Evolutionary conservation across 2,888 invertebrate species (phyloP).

Genomic region (Sminthurides aquaticus): DNA sequence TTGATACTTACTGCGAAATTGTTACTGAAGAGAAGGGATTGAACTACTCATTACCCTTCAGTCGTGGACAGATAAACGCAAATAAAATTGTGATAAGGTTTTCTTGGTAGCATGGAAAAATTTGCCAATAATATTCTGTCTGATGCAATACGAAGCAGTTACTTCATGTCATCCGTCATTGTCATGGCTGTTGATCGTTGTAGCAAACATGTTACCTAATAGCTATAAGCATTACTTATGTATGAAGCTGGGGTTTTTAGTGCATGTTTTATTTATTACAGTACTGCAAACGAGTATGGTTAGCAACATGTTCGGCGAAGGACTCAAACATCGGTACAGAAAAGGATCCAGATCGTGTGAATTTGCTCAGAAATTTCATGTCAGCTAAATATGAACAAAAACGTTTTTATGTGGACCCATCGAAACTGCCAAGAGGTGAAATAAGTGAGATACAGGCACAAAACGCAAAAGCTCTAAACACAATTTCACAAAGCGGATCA

Average conservation of each 20-base stretch:
- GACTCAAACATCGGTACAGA: constrained; percentile 36
- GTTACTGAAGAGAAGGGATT: no score
- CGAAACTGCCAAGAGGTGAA: constrained; percentile 37
- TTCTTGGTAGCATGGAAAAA: no score
- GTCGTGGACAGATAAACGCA: no score
- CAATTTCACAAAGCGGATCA: constrained; percentile 18
- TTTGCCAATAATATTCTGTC: no score
- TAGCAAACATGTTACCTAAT: no score
- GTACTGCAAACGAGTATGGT: constrained; percentile 84
- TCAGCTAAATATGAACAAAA: constrained; percentile 43
- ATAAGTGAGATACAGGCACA: constrained; percentile 36
- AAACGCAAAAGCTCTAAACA: constrained; percentile 33
- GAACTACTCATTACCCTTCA: no score
- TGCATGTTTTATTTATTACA: constrained; percentile 44
- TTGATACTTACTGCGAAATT: no score
- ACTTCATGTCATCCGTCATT: no score
- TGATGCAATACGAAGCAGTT: no score
- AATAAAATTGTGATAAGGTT: no score
- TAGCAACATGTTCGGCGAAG: constrained; percentile 54
- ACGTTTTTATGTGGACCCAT: constrained; percentile 41
- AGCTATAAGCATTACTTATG: constrained; percentile 18
- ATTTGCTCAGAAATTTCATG: constrained; percentile 34
- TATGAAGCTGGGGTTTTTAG: constrained; percentile 14
- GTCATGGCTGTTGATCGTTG: no score
- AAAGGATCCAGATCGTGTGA: constrained; percentile 37